phyloP scores from a whole-genome alignment of 1,140 invertebrate genomes.

The Dreissena polymorpha region DNA sequence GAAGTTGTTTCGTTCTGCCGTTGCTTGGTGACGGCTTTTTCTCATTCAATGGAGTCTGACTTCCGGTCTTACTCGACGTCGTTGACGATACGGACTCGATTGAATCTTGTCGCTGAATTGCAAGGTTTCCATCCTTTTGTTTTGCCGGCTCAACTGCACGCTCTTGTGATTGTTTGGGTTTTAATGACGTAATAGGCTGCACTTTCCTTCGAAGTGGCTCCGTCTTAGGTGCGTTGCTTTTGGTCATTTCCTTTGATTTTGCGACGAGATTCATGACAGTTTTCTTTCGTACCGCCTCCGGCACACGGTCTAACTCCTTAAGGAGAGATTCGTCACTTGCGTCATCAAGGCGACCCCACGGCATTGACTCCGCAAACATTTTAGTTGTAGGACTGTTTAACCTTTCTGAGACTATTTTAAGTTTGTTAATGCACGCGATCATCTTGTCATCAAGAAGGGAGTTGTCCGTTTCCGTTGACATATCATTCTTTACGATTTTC shows the following conservation, averaged over 20 bases:
- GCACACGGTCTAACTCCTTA: slow-evolving; percentile 30
- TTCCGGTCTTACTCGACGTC: slow-evolving; percentile 58
- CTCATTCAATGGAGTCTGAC: slow-evolving; percentile 54
- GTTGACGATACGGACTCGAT: slow-evolving; percentile 63
- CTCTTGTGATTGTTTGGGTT: slow-evolving; percentile 59
- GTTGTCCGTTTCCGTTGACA: slow-evolving; percentile 66
- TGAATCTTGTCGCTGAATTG: slow-evolving; percentile 18
- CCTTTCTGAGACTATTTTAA: slow-evolving; percentile 71
- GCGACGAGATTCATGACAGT: slow-evolving; percentile 63
- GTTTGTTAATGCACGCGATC: slow-evolving; percentile 71
- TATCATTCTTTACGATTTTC: slow-evolving; percentile 61
- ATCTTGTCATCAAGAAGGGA: slow-evolving; percentile 67
- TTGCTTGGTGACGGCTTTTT: slow-evolving; percentile 29
- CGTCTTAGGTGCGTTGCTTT: slow-evolving; percentile 58
- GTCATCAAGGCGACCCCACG: slow-evolving; percentile 44
- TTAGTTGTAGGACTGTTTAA: slow-evolving; percentile 73
- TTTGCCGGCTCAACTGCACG: slow-evolving; percentile 51
- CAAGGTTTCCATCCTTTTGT: slow-evolving; percentile 26
- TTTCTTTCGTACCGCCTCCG: slow-evolving; percentile 63
- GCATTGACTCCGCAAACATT: slow-evolving; percentile 53
- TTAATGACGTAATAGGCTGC: slow-evolving; percentile 75
- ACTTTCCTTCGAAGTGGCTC: slow-evolving; percentile 64
- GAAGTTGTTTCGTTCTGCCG: slow-evolving; percentile 47
- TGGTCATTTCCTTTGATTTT: slow-evolving; percentile 62
- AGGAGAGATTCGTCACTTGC: slow-evolving; percentile 20